Base-by-base conservation (phyloP, 2,888 invertebrate genomes). In the Exocentrus adspersus region DNA sequence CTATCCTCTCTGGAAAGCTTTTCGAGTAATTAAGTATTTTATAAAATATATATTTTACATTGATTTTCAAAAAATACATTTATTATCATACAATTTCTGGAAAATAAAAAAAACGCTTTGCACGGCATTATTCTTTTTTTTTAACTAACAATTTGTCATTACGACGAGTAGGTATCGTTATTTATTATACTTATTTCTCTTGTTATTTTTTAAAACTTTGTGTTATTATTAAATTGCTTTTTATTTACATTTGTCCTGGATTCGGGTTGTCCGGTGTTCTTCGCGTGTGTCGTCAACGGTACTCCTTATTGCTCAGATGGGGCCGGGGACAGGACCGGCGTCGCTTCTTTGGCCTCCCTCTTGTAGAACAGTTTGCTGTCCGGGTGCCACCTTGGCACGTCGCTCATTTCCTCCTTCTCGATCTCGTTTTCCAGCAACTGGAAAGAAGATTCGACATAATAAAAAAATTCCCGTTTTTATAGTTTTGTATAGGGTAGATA, bases 361-460 rank as follows among this genome's bases (percentile, higher is more conserved):
- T 81, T 81, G 67, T 80, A 80, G 66, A 80, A 80, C 7, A 80
- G 69, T 62, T 80, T 80, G 56, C 73, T 77, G 46, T 81, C 80
- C 3, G 80, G 80, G 52, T 79, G 79, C 80, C 80, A 81, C 70
- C 80, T 75, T 41, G 79, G 79, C 1, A 77, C 67, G 46, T 81
- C 81, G 2, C 73, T 72, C 62, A 78, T 74, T 63, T 81, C 81
- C 62, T 80, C 80, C 59, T 78, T 80, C 58, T 81, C 80, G 52
- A 81, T 75, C 67, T 81, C 81, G 17, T 68, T 77, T 61, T 81
- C 80, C 59, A 81, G 51, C 32, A 81, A 68, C 81, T 81, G 66
- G 16, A 76, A n/a, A n/a, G n/a, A n/a, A 74, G 1, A n/a, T n/a
- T n/a, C 2, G 20, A 45, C 17, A 1, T 9, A 9, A 20, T 4